phyloP scores from a whole-genome alignment of 2,888 invertebrate species.

The Philhelius pedissequus region DNA sequence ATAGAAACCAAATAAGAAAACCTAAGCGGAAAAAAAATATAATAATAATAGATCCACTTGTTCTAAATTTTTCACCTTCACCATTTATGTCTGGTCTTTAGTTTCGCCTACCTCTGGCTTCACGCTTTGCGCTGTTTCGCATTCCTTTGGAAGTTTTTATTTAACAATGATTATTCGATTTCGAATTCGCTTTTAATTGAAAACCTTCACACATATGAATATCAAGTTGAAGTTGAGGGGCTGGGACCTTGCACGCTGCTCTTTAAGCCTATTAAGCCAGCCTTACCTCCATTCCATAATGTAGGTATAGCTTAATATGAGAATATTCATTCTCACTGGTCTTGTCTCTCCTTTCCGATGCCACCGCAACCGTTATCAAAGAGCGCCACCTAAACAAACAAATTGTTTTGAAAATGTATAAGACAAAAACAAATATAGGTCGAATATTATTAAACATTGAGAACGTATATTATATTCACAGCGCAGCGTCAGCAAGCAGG shows the following conservation, averaged over 20 bases:
- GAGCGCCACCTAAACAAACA: constrained; percentile 29
- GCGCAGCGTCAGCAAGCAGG: too few relatives aligned
- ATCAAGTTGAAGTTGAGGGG: constrained; percentile 51
- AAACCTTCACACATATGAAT: constrained; percentile 1
- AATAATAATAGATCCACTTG: constrained; percentile 35
- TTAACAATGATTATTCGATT: constrained; percentile 24
- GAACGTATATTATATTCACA: neutral
- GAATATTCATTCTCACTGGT: neutral
- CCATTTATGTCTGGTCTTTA: constrained; percentile 4
- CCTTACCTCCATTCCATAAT: neutral
- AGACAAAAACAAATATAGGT: constrained; percentile 17
- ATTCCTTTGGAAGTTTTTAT: constrained; percentile 2
- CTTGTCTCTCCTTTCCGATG: neutral
- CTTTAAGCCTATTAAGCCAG: neutral
- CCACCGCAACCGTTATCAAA: neutral
- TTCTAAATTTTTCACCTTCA: constrained; percentile 56
- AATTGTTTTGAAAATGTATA: neutral
- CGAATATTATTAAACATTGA: constrained; percentile 6
- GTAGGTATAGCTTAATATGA: neutral
- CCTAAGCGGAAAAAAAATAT: constrained; percentile 18
- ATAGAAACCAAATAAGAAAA: constrained; percentile 42
- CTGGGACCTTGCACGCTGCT: neutral
- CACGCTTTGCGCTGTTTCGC: neutral
- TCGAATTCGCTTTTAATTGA: constrained; percentile 31
- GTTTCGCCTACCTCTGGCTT: neutral